Base-by-base conservation (phyloP, 2,797 vertebrate species). In the Takifugu rubripes region DNA sequence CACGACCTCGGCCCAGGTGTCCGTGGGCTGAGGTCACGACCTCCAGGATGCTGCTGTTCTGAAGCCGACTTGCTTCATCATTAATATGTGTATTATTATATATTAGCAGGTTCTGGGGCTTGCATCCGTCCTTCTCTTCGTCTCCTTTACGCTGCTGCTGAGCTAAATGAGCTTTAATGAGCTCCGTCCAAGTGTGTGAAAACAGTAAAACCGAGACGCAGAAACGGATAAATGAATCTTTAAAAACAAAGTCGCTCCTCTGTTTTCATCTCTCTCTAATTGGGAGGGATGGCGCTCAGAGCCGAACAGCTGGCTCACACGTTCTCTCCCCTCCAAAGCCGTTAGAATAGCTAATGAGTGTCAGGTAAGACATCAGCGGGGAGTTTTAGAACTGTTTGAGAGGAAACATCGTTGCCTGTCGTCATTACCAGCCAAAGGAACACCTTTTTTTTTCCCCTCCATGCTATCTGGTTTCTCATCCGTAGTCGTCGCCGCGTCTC, bases 381-480 rank as follows among this genome's bases (percentile, higher is more conserved):
- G 25, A 50, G 68, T 68, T 61, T 31, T 26, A 16, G 5, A 15
- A 47, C 3, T 50, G 25, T 64, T 51, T 3, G 9, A 45, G 21
- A 15, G 21, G 16, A 53, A 52, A 54, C 16, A 59, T 5, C 14
- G 46, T 61, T 26, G 33, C n/a, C 6, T 53, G 16, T 25, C 52
- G 26, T 59, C 21, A 21, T 21, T 21, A 21, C 21, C 21, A 21
- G 25, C 57, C n/a, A 51, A 64, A 58, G 36, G n/a, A 49, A 59
- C 21, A 24, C 25, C 16, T 40, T 64, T 74, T 62, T 75, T 31
- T 54, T 61, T 49, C 52, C 46, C 59, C 69, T 63, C 36, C 12
- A 40, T 74, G 60, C 63, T 36, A 51, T 52, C 53, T 68, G 61
- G 59, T 73, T 62, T 56, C 59, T 84, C 75, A 81, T 77, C 77